A percentile compares a stretch with the other conserved stretches of the same genome.
These are phyloP conservation scores for Ennomos fuscantarius DNA, from an alignment of 2,888 invertebrate species.

Conservation along the genomic window DNA sequence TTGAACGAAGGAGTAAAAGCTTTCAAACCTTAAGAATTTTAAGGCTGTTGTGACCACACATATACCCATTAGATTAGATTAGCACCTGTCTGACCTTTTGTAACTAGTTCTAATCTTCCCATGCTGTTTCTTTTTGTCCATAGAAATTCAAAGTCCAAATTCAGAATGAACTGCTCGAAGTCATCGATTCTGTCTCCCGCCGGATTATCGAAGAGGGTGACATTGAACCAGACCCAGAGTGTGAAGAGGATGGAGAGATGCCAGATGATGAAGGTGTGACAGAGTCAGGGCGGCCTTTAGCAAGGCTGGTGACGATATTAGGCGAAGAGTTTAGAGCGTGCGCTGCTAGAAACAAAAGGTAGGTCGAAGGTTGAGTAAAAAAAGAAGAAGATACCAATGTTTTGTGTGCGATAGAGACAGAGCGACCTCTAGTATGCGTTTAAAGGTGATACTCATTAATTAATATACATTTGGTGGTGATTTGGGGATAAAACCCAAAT, in stretches of 20 bases:
- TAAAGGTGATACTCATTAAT: too few relatives aligned
- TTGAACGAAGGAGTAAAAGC: too few relatives aligned
- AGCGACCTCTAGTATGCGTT: too few relatives aligned
- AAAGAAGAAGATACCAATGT: background rate
- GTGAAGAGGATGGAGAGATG: conserved; percentile 61
- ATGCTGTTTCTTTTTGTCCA: conserved; percentile 30
- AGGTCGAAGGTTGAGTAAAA: background rate
- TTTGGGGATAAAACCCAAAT: too few relatives aligned
- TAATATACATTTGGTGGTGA: too few relatives aligned
- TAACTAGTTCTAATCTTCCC: too few relatives aligned
- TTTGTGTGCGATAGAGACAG: background rate
- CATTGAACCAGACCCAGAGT: conserved; percentile 61
- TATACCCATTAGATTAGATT: too few relatives aligned
- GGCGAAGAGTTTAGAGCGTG: conserved; percentile 72
- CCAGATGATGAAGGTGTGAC: conserved; percentile 56
- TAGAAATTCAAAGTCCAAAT: conserved; percentile 93
- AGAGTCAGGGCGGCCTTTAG: conserved; percentile 70
- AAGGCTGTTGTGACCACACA: too few relatives aligned
- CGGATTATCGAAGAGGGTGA: conserved; percentile 88
- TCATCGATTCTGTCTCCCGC: conserved; percentile 92
- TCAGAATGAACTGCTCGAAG: conserved; percentile 91
- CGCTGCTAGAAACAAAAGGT: conserved; percentile 73
- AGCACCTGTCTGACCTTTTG: too few relatives aligned
- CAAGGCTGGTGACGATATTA: conserved; percentile 63
- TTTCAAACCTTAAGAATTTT: too few relatives aligned